Percentiles rank a stretch among this genome's conserved stretches.
These are phyloP conservation scores for Camarhynchus parvulus DNA, from an alignment of 2,113 vertebrate species.

Conservation along the genomic window DNA sequence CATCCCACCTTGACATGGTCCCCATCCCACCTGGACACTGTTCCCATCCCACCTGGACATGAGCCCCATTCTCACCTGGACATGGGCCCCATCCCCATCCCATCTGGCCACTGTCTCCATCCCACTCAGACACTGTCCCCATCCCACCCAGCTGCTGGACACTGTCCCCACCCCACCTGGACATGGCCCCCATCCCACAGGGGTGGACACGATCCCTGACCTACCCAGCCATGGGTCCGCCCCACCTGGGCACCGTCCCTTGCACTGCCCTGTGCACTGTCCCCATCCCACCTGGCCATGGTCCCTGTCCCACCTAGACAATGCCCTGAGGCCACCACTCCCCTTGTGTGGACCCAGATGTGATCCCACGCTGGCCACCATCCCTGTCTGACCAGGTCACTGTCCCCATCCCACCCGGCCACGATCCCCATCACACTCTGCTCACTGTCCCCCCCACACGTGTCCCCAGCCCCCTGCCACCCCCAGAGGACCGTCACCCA, in stretches of 20 bases:
- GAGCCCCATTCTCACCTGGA: too few species aligned
- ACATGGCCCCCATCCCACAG: background rate
- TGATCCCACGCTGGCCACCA: background rate
- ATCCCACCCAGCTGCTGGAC: background rate
- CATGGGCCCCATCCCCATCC: background rate
- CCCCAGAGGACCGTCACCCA: background rate
- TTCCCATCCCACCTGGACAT: too few species aligned
- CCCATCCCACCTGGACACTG: background rate
- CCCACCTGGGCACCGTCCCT: background rate
- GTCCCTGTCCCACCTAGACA: background rate
- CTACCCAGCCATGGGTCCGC: fast-evolving
- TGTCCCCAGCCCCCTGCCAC: background rate
- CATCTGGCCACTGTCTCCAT: too few species aligned
- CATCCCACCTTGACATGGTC: too few species aligned
- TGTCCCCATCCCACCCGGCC: fast-evolving
- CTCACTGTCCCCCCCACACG: fast-evolving
- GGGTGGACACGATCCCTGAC: background rate
- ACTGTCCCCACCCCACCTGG: background rate
- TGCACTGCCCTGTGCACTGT: background rate
- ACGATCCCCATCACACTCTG: fast-evolving
- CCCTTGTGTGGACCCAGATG: background rate
- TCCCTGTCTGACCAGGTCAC: too few species aligned
- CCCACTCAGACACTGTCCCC: too few species aligned
- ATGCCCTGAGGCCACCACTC: background rate
- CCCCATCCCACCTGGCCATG: background rate